phyloP scores from a whole-genome alignment of 2,888 invertebrate species.

The Hylaea fasciaria region DNA sequence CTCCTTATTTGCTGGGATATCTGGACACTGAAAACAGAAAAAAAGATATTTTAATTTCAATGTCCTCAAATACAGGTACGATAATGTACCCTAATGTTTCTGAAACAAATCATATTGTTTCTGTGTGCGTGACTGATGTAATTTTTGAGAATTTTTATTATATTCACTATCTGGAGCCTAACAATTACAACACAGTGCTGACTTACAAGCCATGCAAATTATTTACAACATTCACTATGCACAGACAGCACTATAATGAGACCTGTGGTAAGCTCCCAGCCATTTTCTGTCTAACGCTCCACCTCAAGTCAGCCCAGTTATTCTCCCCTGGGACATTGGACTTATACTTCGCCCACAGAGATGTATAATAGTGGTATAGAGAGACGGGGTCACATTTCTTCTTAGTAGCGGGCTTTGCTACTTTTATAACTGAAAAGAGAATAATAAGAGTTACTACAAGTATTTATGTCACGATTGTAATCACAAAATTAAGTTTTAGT shows the following conservation, averaged over 20 bases:
- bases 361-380: conserved; percentile 90
- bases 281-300: conserved; percentile 89
- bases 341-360: conserved; percentile 89
- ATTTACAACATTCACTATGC: too few species aligned
- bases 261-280: conserved; percentile 70
- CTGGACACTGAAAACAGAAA: conserved; percentile 12
- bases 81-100: too few species aligned
- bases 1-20: conserved; percentile 20
- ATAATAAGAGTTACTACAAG: background rate
- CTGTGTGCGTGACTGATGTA: too few species aligned
- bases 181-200: too few species aligned
- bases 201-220: too few species aligned
- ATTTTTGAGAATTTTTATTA: too few species aligned
- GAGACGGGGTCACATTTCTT: conserved; percentile 89
- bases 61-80: too few species aligned
- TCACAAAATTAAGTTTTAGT: too few species aligned
- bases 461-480: background rate
- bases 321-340: conserved; percentile 89
- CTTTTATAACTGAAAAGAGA: conserved; percentile 84
- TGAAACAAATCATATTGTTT: too few species aligned
- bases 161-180: too few species aligned
- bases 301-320: conserved; percentile 87
- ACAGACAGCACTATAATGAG: too few species aligned
- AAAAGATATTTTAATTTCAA: background rate
- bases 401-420: conserved; percentile 74